These are phyloP conservation scores for Eupithecia dodoneata DNA, from an alignment of 2,888 invertebrate genomes.

Conservation along the genomic window DNA sequence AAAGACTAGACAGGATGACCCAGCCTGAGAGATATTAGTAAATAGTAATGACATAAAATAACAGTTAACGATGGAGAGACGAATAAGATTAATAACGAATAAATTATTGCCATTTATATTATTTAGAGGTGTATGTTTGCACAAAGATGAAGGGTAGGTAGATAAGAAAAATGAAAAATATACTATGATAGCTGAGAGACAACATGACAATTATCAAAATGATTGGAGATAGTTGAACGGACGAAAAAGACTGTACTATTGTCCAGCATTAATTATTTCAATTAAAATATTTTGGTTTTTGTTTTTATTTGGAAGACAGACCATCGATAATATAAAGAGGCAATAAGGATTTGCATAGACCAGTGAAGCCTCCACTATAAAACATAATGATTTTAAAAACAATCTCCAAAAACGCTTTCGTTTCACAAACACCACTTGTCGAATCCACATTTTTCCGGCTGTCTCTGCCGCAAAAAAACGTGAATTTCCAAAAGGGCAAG, in stretches of 20 bases:
- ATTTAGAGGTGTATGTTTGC: background rate
- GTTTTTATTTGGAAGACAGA: too few relatives aligned
- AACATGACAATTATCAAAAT: background rate
- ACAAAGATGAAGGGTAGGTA: background rate
- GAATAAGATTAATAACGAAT: background rate
- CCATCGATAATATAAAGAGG: too few relatives aligned
- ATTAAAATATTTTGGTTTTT: too few relatives aligned
- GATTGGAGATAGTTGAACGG: background rate
- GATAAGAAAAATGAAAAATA: background rate
- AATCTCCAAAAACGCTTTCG: background rate
- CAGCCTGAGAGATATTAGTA: background rate
- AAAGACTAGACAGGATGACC: background rate
- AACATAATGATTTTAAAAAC: background rate
- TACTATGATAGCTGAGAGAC: background rate
- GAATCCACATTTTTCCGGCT: slow-evolving; percentile 20
- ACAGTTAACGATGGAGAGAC: background rate
- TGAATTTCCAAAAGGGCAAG: slow-evolving; percentile 34
- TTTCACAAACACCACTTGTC: slow-evolving; percentile 14
- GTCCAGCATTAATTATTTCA: background rate
- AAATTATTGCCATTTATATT: background rate
- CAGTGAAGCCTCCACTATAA: background rate
- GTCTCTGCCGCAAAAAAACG: slow-evolving; percentile 28
- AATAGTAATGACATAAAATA: background rate
- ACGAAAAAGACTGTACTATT: background rate
- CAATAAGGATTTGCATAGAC: too few relatives aligned